Base-by-base conservation (phyloP, 2,797 vertebrate genomes). In the Phoebastria nigripes region DNA sequence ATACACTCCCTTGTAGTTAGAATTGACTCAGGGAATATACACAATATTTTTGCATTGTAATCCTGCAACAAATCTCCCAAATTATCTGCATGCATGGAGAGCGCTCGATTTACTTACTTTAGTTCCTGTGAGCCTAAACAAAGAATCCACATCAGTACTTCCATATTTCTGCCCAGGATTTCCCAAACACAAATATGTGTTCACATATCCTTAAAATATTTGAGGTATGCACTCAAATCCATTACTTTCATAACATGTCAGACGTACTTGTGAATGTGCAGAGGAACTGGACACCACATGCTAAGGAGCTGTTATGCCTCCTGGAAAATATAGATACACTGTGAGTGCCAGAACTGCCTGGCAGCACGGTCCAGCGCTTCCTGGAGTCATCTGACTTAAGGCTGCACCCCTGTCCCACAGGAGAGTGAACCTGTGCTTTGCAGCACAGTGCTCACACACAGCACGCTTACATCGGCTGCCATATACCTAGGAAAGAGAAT, bases 211-310 rank as follows among this genome's bases (percentile, higher is more conserved):
- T 89, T 87, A 85, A 94, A 94, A 81, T 83, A 97, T 93, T 83
- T 87, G 89, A 95, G 56, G 52, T 37, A 96, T 95, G 94, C 84
- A 82, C 56, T 37, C 37, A 96, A 94, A 94, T 95, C 79, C 76
- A 71, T 80, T 81, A 91, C 72, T 96, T 92, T 91, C 84, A 61
- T 67, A 92, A 82, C 76, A 82, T 21, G 18, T 85, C 91, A 91
- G 61, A 81, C 1, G 0, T 61, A 67, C 65, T 82, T 49, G 31
- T 85, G 92, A 94, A 78, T 7, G 76, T 51, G 49, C 67, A 85
- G 87, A 77, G 91, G 82, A 87, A 89, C 90, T 95, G 92, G 63
- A 46, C 71, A 42, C 81, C 89, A 87, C 84, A 94, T 95, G 84
- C 59, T 69, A 77, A 77, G 49, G 22, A 61, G 89, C 39, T 87